Evolutionary conservation across 2,888 invertebrate species (phyloP), one percentile per base, ranked within the genome.

Genomic region (Hesperia comma): DNA sequence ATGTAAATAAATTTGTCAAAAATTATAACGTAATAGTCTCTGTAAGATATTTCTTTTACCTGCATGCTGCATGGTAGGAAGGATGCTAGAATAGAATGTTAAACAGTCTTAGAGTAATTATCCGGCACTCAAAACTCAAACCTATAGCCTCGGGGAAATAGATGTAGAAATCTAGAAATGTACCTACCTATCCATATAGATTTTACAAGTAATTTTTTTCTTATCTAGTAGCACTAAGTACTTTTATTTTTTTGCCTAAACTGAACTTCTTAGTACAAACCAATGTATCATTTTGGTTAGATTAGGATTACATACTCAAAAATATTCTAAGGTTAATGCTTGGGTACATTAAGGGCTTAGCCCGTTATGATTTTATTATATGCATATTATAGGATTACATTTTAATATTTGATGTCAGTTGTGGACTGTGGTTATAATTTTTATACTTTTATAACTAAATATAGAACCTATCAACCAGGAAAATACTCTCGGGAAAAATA

Each of bases 1-100:
- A 57, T 63, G 49, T 63, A 63, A 63, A 63, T 63, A 63, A 37
- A 56, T 63, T 57, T 57, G 40, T 63, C 63, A 63, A 49, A 63
- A 63, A 21, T 63, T 63, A 17, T 51, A 33, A 63, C 26, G 51
- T 26, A 5, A 26, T 46, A 51, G 21, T 63, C 49, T 57, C 49
- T 51, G 14, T 63, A 57, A 51, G 37, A 63, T 63, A 63, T 63
- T 63, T 63, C 51, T 41, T 63, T 57, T 63, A 37, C 40, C 49
- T 37, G 57, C 63, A 63, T 56, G n/a, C 37, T 56, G 1, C 3
- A 26, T 26, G 26, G 26, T 26, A 60, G 49, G 26, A 49, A 43
- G 46, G 15, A 56, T 56, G 49, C 63, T 63, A 63, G 55, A 10
- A 49, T 56, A 63, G 37, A 49, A 56, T 63, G 63, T 63, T 63